These are phyloP conservation scores for Eretmochelys imbricata DNA, from an alignment of 2,113 vertebrate species.

Conservation along the genomic window DNA sequence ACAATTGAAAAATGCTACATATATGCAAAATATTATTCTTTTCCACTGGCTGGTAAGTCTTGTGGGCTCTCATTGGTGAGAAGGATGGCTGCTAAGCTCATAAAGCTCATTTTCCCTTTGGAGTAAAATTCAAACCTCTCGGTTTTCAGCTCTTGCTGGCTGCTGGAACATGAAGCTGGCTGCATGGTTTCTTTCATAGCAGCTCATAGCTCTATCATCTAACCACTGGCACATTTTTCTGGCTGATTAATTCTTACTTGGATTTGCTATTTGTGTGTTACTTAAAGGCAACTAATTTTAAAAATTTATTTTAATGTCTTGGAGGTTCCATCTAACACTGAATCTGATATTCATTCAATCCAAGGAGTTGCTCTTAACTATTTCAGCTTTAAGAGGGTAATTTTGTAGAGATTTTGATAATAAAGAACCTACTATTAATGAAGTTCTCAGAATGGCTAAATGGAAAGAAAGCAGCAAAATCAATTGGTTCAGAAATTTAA, in stretches of 20 bases:
- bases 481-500: neutral
- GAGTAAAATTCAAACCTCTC: neutral
- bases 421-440: neutral
- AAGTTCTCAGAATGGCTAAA: neutral
- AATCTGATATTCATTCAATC: slow-evolving; percentile 1
- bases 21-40: neutral
- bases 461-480: neutral
- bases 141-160: slow-evolving; percentile 22
- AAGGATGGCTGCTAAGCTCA: neutral
- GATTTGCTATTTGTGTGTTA: slow-evolving; percentile 13
- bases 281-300: neutral
- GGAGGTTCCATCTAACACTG: neutral
- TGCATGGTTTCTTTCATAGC: slow-evolving; percentile 1
- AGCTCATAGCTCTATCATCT: slow-evolving; percentile 19
- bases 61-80: neutral
- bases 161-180: neutral
- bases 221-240: slow-evolving; percentile 8
- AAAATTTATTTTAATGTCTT: neutral
- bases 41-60: neutral
- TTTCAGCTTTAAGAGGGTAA: neutral
- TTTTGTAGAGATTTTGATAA: neutral
- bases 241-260: slow-evolving; percentile 13
- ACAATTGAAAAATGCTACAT: neutral
- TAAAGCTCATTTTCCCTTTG: slow-evolving; percentile 20
- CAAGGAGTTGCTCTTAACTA: neutral